Conservation (phyloP, 2,797 vertebrate genomes). For the Argyrosomus regius region DNA sequence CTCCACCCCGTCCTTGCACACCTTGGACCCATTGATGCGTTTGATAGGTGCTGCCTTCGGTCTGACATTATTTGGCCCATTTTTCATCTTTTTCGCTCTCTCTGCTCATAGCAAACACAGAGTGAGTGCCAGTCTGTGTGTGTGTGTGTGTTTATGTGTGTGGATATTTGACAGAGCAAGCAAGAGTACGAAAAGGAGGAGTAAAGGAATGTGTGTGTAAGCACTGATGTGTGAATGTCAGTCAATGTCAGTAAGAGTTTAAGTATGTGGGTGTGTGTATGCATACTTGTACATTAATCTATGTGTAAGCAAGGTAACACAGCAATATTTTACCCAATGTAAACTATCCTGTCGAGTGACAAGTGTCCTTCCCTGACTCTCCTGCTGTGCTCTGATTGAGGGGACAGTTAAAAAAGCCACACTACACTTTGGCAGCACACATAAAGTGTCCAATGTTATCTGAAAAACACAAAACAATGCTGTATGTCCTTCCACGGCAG, state of each 20-base stretch:
- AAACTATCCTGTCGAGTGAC: constrained; percentile 52
- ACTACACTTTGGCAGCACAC: not conserved
- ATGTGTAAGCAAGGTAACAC: constrained; percentile 30
- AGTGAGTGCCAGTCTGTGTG: not conserved
- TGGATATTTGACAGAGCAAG: constrained; percentile 13
- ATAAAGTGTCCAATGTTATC: constrained; percentile 24
- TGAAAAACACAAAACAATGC: constrained; percentile 24
- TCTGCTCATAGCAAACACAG: constrained; percentile 48
- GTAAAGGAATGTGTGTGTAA: constrained; percentile 25
- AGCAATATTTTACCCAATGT: constrained; percentile 47
- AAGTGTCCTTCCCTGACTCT: constrained; percentile 53
- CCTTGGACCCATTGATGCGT: constrained; percentile 74
- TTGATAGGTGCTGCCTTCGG: constrained; percentile 75
- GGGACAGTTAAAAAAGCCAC: constrained; percentile 45
- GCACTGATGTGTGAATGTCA: constrained; percentile 62
- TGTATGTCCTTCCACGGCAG: not conserved
- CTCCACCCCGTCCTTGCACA: constrained; percentile 77
- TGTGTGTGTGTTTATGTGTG: constrained; percentile 16
- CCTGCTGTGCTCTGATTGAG: constrained; percentile 48
- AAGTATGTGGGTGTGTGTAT: constrained; percentile 31
- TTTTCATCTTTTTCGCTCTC: constrained; percentile 71
- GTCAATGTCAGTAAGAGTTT: constrained; percentile 62
- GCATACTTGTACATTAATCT: constrained; percentile 42
- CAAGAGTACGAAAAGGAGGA: constrained; percentile 11
- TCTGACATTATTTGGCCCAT: constrained; percentile 77